Conservation (phyloP, 92 coral and sea anemone genomes). For the Micromussa lordhowensis region DNA sequence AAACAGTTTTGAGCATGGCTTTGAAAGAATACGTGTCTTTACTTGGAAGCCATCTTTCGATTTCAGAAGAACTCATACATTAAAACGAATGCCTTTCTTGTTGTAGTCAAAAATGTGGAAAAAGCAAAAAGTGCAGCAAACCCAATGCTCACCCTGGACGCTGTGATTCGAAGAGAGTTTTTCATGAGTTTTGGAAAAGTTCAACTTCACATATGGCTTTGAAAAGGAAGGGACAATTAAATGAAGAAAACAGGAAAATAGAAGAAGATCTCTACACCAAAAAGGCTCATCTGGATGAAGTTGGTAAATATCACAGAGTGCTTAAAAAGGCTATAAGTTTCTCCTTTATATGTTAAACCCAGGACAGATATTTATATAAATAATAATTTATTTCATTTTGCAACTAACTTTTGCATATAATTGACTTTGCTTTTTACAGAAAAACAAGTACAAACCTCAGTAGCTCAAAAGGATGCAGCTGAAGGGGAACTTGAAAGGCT, state of each 20-base stretch:
- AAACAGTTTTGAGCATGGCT: no score
- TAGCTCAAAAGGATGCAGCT: no score
- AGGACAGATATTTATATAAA: no score
- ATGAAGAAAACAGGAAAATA: not conserved
- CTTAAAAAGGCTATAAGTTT: not conserved
- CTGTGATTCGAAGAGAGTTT: not conserved
- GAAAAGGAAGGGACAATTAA: not conserved
- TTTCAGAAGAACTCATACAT: no score
- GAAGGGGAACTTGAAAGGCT: no score
- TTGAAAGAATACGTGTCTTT: no score
- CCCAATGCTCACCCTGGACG: not conserved
- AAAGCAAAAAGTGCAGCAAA: not conserved
- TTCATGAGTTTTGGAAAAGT: not conserved
- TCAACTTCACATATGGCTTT: constrained; percentile 1
- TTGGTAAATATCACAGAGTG: not conserved
- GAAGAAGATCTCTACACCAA: not conserved
- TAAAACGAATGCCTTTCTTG: not conserved
- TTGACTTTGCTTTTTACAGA: no score
- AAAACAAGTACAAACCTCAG: no score
- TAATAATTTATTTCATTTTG: no score
- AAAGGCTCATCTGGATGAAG: not conserved
- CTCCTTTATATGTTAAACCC: not conserved
- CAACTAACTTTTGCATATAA: no score
- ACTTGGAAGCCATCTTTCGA: no score
- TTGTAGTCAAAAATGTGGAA: not conserved